Evolutionary conservation across 2,888 invertebrate genomes (phyloP), one percentile per base, ranked within the genome.

Genomic region (Pseudococcus jackbeardsleyi): DNA sequence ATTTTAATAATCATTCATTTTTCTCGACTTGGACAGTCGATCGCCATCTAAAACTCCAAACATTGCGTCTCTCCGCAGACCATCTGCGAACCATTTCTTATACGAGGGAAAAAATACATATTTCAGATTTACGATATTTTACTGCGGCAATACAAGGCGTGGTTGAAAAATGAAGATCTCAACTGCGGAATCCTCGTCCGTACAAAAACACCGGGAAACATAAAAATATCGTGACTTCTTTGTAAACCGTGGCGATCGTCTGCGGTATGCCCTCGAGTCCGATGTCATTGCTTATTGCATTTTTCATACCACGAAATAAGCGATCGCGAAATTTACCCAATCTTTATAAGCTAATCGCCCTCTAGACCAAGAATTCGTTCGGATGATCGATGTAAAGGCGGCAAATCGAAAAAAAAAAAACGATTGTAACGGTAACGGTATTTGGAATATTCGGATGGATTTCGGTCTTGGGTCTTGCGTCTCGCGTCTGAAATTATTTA

Each of bases 271-370:
- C 68, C 68, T 72, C 11, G 33, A 72, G 68, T 72, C 9, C 15
- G 68, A 72, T 72, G 68, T 72, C 68, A 72, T 72, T 72, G 68
- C 68, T 72, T 72, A 72, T 72, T 72, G 68, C 68, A 72, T 59
- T 59, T 59, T 59, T 59, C 26, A 72, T 72, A 26, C 12, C 33
- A 72, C 26, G 68, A 26, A 72, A 72, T 72, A 72, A 33, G 33
- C 33, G 68, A 72, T 72, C 59, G 59, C 59, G 19, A 54, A 59
- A 59, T 19, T 59, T 59, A 59, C 59, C 19, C 59, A 59, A 59
- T 59, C 59, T 59, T 1, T 59, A 19, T 9, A 7, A n/a, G 19
- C 19, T 59, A 59, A 59, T 59, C 59, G 59, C 59, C 59, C 59
- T 19, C 59, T 19, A 19, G 59, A 59, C 59, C 59, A 54, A 54